These are phyloP conservation scores for Rotaria socialis DNA, from an alignment of 2,888 invertebrate species.

Conservation along the genomic window DNA sequence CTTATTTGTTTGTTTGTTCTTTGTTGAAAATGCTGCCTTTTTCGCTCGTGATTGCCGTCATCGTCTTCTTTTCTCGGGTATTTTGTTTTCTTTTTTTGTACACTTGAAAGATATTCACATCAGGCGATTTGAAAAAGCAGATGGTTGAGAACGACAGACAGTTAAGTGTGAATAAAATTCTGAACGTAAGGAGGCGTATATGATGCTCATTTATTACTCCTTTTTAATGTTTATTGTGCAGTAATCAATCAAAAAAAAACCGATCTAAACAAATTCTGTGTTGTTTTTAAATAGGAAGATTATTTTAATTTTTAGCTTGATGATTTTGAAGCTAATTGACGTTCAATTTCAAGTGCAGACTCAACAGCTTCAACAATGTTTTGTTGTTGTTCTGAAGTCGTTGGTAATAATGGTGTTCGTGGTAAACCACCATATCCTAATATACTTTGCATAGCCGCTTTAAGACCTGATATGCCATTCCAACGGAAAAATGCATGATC, in stretches of 20 bases:
- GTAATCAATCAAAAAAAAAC: not conserved
- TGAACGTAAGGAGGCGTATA: conserved; percentile 11
- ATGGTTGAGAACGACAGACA: conserved; percentile 12
- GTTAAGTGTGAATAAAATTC: conserved; percentile 1
- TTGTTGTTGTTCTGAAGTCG: not conserved
- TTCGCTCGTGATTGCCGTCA: not conserved
- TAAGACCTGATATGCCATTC: conserved; percentile 6
- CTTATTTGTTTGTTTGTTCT: conserved; percentile 4
- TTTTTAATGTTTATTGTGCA: not conserved
- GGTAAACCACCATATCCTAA: conserved; percentile 2
- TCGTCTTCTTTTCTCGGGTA: not conserved
- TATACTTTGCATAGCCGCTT: not conserved
- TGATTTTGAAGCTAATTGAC: not conserved
- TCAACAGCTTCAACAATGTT: not conserved
- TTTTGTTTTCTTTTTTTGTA: not conserved
- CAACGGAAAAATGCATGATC: conserved; percentile 21
- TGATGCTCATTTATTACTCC: not conserved
- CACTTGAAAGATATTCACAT: not conserved
- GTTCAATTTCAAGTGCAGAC: not conserved
- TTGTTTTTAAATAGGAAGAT: not conserved
- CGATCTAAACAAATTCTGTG: no score
- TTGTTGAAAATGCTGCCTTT: conserved; percentile 3
- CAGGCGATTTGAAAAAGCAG: not conserved
- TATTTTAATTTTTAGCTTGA: not conserved
- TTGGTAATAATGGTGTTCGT: not conserved